Percentiles rank a stretch among this genome's conserved stretches.
Conservation (phyloP, 2,888 invertebrate genomes). For the Leistus spinibarbis region DNA sequence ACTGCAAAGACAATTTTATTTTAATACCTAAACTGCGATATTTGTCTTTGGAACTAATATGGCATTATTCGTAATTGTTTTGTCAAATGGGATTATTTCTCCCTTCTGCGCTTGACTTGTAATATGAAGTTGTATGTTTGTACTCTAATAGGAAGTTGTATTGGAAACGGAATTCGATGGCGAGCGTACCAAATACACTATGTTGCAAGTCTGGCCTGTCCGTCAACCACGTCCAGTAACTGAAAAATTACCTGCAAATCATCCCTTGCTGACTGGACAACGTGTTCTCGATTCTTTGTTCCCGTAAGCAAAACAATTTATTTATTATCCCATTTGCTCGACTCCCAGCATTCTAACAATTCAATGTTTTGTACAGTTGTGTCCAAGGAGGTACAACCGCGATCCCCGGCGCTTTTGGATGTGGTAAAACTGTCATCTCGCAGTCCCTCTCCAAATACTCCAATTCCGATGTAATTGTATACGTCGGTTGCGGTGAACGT, state of each 20-base stretch:
- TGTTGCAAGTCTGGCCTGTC: constrained; percentile 99
- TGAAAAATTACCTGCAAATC: constrained; percentile 98
- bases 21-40: no score
- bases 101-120: no score
- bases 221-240: constrained; percentile 95
- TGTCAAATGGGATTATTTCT: no score
- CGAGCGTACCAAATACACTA: constrained; percentile 86
- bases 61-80: no score
- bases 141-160: constrained; percentile 77
- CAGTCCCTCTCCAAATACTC: constrained; percentile 99
- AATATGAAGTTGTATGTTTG: neutral
- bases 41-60: no score
- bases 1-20: no score
- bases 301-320: constrained; percentile 70
- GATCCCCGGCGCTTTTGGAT: constrained; percentile 99
- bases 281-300: constrained; percentile 97
- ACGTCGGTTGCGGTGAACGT: constrained; percentile 99
- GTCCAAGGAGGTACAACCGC: constrained; percentile 99
- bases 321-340: neutral
- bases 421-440: constrained; percentile 99
- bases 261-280: constrained; percentile 97
- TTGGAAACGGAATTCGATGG: constrained; percentile 99
- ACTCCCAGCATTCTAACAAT: neutral
- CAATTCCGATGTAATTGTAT: constrained; percentile 98
- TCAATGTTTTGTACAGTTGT: constrained; percentile 65